A percentile compares a stretch with the other conserved stretches of the same genome.
Conservation (phyloP, 2,113 vertebrate genomes). For the Zootoca vivipara region DNA sequence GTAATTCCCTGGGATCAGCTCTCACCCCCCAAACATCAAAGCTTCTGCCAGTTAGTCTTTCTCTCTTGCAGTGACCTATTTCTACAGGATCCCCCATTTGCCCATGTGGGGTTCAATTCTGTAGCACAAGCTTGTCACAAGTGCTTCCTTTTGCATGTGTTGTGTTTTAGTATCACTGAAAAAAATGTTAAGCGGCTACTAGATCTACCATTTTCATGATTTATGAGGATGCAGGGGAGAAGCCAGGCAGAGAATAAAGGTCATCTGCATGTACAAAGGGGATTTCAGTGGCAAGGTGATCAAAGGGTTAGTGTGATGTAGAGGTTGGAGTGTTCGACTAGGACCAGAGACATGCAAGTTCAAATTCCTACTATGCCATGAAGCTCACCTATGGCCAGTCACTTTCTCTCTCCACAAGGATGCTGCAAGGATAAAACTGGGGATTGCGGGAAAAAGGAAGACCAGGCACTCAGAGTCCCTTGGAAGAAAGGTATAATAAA, state of each 20-base stretch:
- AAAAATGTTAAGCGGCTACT: too few species aligned
- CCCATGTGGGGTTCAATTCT: neutral
- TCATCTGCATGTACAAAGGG: neutral
- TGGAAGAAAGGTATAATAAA: neutral
- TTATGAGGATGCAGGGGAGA: neutral
- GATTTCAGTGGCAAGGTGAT: neutral
- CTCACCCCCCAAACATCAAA: too few species aligned
- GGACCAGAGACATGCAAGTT: neutral
- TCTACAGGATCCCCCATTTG: neutral
- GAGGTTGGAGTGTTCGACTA: neutral
- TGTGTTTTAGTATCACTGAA: neutral
- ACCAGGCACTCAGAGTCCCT: neutral
- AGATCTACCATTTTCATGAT: neutral
- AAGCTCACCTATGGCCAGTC: neutral
- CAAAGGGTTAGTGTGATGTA: neutral
- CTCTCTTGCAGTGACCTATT: neutral
- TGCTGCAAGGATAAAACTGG: neutral
- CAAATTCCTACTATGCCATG: neutral
- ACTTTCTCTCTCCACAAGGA: neutral
- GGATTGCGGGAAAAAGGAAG: neutral
- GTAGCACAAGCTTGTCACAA: neutral
- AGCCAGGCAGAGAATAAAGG: neutral
- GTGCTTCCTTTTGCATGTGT: neutral
- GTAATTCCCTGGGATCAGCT: neutral
- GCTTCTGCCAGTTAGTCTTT: neutral